These are phyloP conservation scores for Dromiciops gliroides DNA, from an alignment of 2,113 vertebrate species.

Conservation along the genomic window DNA sequence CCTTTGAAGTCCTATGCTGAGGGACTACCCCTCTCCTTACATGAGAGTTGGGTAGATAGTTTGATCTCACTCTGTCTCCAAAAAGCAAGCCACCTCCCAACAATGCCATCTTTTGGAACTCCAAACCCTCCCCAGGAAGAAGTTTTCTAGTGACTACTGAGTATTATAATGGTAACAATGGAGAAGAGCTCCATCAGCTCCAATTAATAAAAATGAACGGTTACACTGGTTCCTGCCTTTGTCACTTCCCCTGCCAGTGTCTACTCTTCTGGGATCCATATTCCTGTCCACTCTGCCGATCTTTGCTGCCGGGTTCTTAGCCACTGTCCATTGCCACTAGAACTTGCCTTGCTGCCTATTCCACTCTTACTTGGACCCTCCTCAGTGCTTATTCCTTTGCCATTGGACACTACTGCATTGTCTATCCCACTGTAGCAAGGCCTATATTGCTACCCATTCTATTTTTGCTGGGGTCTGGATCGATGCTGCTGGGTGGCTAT, in stretches of 20 bases:
- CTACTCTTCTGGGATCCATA: too few species aligned
- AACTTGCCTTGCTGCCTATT: background rate
- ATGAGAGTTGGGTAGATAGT: background rate
- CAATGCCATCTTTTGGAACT: background rate
- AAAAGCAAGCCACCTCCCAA: background rate
- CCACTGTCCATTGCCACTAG: background rate
- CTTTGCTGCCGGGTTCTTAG: background rate
- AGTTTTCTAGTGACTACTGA: background rate
- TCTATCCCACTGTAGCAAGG: background rate
- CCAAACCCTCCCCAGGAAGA: too few species aligned
- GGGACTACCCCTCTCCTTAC: background rate
- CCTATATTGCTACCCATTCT: background rate
- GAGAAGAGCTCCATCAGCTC: background rate
- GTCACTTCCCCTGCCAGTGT: background rate
- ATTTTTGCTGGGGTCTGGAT: background rate
- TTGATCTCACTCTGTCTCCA: background rate
- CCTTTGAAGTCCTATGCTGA: background rate
- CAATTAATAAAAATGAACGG: background rate
- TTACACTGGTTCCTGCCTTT: background rate
- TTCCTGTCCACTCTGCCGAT: background rate
- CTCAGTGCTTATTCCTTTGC: background rate
- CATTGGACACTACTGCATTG: background rate
- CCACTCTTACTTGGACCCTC: background rate
- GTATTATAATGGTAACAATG: too few species aligned
- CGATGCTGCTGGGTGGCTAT: background rate